Evolutionary conservation across 1,140 invertebrate genomes (phyloP).

Genomic region (Neotoxoptera formosana): DNA sequence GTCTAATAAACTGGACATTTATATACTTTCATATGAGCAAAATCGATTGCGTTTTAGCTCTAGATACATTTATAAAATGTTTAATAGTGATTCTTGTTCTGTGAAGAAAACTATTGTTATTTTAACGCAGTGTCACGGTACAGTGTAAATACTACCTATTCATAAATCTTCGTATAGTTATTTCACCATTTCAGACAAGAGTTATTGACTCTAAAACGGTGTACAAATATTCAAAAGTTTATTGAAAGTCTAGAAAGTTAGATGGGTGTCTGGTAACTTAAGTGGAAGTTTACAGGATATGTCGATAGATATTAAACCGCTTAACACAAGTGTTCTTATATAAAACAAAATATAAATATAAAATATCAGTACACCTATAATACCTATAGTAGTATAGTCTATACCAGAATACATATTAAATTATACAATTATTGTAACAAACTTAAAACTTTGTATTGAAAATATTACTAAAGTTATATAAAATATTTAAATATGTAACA

Average conservation of each 20-base stretch:
- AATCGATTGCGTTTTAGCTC: neutral
- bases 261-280: neutral
- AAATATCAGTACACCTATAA: neutral
- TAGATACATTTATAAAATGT: neutral
- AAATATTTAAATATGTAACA: no score
- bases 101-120: neutral
- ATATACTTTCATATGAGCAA: neutral
- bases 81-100: neutral
- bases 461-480: no score
- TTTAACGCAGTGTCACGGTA: neutral
- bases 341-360: neutral
- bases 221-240: conserved; percentile 9
- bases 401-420: no score
- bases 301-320: neutral
- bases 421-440: no score
- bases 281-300: neutral
- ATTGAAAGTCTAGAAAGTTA: neutral
- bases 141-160: neutral
- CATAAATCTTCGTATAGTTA: neutral
- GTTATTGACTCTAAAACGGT: neutral
- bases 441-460: no score
- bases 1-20: neutral
- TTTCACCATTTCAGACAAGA: neutral
- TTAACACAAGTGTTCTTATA: neutral
- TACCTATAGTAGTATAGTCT: neutral